These are phyloP conservation scores for Cantharis lateralis DNA, from an alignment of 2,888 invertebrate species.

Conservation along the genomic window DNA sequence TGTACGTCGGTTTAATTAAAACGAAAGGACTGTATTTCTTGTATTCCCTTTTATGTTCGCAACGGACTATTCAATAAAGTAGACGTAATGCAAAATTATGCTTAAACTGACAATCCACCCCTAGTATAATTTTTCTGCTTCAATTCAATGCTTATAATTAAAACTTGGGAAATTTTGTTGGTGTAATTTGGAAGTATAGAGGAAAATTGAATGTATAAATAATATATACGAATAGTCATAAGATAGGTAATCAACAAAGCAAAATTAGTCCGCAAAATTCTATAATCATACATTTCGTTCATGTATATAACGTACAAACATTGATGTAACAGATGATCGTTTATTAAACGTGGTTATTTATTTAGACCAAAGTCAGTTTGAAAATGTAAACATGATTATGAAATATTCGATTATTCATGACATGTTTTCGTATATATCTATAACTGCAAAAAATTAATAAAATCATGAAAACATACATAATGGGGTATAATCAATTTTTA, in stretches of 20 bases:
- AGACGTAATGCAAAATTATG: neutral
- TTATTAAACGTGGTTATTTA: constrained; percentile 31
- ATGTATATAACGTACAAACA: constrained; percentile 26
- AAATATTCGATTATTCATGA: constrained; percentile 29
- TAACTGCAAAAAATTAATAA: constrained; percentile 11
- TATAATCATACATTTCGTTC: constrained; percentile 24
- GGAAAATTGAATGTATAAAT: constrained; percentile 53
- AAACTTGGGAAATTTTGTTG: constrained; percentile 43
- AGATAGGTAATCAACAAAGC: constrained; percentile 24
- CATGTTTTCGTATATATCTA: constrained; percentile 25
- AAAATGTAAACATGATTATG: constrained; percentile 30
- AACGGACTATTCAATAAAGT: neutral
- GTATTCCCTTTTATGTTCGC: neutral
- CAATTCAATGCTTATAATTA: constrained; percentile 37
- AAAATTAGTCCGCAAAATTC: constrained; percentile 14
- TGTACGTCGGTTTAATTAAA: constrained; percentile 6
- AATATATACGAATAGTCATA: constrained; percentile 36
- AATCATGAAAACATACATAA: neutral
- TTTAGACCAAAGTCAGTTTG: constrained; percentile 29
- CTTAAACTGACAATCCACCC: constrained; percentile 6
- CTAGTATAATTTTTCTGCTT: constrained; percentile 27
- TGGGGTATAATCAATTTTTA: neutral
- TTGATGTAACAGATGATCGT: constrained; percentile 31
- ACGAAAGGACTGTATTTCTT: neutral
- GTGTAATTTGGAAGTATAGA: constrained; percentile 42